Base-by-base conservation (phyloP, 2,797 vertebrate genomes). In the Liparis tanakae region DNA sequence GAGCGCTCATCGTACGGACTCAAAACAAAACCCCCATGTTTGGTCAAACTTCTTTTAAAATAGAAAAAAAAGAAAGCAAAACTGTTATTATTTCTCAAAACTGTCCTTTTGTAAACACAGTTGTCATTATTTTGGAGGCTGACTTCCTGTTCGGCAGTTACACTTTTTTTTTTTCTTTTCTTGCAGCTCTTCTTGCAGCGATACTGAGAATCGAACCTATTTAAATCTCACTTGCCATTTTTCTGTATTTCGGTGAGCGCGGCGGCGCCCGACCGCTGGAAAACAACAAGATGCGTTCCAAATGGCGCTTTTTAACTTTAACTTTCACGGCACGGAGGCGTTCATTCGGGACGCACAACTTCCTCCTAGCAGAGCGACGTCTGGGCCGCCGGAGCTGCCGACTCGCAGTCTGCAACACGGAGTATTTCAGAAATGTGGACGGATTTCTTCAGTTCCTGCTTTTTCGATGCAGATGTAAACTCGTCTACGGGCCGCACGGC, bases 141-240 rank as follows among this genome's bases (percentile, higher is more conserved):
- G 15, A 37, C 51, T 64, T 69, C 18, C 36, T 46, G 25, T 64
- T 70, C 25, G 65, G 25, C n/a, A n/a, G 25, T 53, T 7, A 22
- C 20, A 30, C 3, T 18, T 34, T 39, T 41, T 57, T 30, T 30
- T 30, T 4, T 30, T 30, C 25, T 30, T 30, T 30, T 4, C 4
- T 30, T 4, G 54, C 41, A 70, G 34, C 50, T 39, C 34, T 22
- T 50, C 7, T 13, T 22, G n/a, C 15, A 25, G 41, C 3, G 7
- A 50, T 54, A 30, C 22, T 34, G 39, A 44, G 25, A 30, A 7
- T 30, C 0, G 36, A 17, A 1, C 3, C 46, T 44, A 4, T 54
- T 46, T 44, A 12, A 53, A 13, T 22, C 1, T 5, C 17, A 54
- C 6, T 51, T 34, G 25, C n/a, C 20, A 13, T 62, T 71, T 12